Evolutionary conservation across 2,797 vertebrate species (phyloP).

Genomic region (Chaetodon trifasciatus): DNA sequence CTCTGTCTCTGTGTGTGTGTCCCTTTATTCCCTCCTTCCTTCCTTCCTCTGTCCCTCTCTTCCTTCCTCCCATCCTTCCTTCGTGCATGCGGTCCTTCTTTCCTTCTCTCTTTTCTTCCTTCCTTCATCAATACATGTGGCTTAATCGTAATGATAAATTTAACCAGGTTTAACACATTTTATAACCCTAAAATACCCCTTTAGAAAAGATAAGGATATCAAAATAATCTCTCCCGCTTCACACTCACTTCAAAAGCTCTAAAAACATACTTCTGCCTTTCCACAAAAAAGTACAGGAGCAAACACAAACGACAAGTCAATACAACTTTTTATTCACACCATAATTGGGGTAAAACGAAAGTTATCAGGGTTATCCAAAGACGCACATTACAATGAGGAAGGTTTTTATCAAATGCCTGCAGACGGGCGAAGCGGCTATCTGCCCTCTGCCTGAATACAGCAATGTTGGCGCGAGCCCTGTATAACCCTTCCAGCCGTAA

Average conservation of each 20-base stretch:
- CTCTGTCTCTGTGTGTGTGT: neutral
- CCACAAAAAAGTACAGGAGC: neutral
- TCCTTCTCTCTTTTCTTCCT: neutral
- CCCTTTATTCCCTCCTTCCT: neutral
- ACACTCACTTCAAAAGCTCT: neutral
- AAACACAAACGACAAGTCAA: neutral
- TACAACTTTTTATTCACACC: constrained; percentile 10
- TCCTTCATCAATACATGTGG: neutral
- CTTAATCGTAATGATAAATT: no score
- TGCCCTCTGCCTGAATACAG: constrained; percentile 25
- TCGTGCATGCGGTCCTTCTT: no score
- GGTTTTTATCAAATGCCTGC: constrained; percentile 39
- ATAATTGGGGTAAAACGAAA: neutral
- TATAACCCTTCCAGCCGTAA: constrained; percentile 10
- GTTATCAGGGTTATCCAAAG: constrained; percentile 34
- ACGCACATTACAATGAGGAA: constrained; percentile 15
- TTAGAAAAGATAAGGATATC: neutral
- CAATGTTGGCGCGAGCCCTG: constrained; percentile 14
- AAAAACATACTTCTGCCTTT: neutral
- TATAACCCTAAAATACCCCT: neutral
- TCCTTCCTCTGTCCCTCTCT: neutral
- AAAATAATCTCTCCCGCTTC: neutral
- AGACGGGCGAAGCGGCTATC: constrained; percentile 33
- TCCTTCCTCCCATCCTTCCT: neutral
- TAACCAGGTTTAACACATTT: neutral